phyloP scores from a whole-genome alignment of 2,797 vertebrate genomes.

The Amniataba percoides region DNA sequence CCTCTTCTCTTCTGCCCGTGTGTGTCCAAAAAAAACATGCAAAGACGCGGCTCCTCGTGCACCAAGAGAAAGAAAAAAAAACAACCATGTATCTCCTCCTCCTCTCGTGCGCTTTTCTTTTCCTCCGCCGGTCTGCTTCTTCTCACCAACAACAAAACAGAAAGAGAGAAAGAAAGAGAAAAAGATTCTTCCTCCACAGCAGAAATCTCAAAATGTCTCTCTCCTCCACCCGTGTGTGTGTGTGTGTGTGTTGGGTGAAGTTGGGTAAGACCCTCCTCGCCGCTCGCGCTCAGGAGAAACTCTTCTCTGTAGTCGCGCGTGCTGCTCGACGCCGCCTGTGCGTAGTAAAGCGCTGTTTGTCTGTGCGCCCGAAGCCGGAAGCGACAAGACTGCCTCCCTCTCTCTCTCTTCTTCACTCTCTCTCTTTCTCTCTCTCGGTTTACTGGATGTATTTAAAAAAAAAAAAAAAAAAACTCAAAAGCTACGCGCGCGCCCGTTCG shows the following conservation, averaged over 20 bases:
- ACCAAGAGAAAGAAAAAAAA: too few relatives aligned
- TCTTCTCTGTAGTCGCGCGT: conserved; percentile 63
- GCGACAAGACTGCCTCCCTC: conserved; percentile 37
- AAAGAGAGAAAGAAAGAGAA: too few relatives aligned
- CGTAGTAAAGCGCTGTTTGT: conserved; percentile 64
- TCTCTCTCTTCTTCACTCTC: conserved; percentile 13
- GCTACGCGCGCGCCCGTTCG: not conserved
- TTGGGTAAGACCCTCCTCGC: not conserved
- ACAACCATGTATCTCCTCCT: conserved; percentile 1
- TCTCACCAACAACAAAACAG: conserved; percentile 22
- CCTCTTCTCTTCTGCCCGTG: not conserved
- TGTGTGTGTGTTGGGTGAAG: too few relatives aligned
- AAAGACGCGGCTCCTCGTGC: not conserved
- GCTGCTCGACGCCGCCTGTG: conserved; percentile 42
- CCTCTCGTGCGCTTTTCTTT: not conserved
- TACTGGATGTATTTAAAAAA: conserved; percentile 7
- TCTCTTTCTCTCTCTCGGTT: conserved; percentile 23
- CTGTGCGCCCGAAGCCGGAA: conserved; percentile 75
- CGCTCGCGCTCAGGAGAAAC: conserved; percentile 27
- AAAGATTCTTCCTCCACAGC: conserved; percentile 18
- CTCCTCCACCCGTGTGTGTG: not conserved
- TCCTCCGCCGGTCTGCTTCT: conserved; percentile 25
- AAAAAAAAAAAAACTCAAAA: conserved; percentile 9
- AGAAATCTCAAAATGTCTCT: conserved; percentile 32
- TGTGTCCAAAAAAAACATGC: not conserved